Percentiles rank a stretch among this genome's conserved stretches.
Conservation (phyloP, 2,113 vertebrate species). For the Calypte anna region DNA sequence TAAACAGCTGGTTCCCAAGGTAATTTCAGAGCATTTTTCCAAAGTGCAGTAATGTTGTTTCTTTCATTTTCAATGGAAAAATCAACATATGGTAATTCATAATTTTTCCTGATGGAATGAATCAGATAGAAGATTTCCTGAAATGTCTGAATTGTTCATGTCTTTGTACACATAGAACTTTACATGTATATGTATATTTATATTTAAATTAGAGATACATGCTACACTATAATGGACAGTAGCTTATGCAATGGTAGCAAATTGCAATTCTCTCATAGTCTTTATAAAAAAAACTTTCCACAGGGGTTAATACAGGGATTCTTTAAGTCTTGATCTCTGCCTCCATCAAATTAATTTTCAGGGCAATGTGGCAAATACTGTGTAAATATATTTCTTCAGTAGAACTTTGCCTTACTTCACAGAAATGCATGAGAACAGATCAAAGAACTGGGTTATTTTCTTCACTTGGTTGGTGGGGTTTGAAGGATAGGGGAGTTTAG, state of each 20-base stretch:
- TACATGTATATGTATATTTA: neutral
- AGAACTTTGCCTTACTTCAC: neutral
- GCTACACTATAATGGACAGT: neutral
- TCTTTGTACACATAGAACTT: neutral
- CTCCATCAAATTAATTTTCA: neutral
- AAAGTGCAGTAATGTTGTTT: neutral
- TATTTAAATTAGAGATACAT: neutral
- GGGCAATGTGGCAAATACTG: neutral
- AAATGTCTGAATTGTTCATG: neutral
- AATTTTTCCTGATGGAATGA: neutral
- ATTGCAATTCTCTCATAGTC: neutral
- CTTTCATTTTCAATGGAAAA: neutral
- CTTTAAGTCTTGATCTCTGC: neutral
- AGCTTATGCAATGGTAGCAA: too few relatives aligned
- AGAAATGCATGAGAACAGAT: neutral
- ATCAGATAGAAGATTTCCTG: neutral
- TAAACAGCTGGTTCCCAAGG: neutral
- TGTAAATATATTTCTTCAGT: neutral
- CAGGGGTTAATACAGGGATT: neutral
- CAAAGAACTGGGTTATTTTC: neutral
- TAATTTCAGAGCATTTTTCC: neutral
- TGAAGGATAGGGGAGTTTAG: neutral
- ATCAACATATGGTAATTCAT: neutral
- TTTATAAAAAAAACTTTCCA: neutral
- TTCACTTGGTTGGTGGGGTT: neutral